Base-by-base conservation (phyloP, 1,140 invertebrate species). In the Heliconius congener region DNA sequence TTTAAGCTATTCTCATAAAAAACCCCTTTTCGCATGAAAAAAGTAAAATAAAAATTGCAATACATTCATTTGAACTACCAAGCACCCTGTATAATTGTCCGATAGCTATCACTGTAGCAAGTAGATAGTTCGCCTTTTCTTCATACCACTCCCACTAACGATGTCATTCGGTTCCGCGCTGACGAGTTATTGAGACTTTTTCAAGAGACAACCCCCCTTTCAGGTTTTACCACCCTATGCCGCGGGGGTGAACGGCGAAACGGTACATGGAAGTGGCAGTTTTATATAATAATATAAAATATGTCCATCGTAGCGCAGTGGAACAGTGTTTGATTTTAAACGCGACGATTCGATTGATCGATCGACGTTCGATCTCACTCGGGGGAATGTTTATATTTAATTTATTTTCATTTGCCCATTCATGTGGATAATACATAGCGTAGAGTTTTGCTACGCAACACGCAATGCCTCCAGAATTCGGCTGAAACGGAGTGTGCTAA, bases 181-280 rank as follows among this genome's bases (percentile, higher is more conserved):
- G 89, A 90, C 91, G 92, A 91, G 91, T 94, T 94, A 94, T 94
- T 94, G 92, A 94, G 92, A 94, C 91, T 93, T 94, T 94, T 94
- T 94, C 92, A 93, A 94, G 91, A 92, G 92, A 92, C 86, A 87
- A 85, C 85, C 86, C 81, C 87, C 85, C 79, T 71, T 77, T 71
- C 82, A 39, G 66, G 71, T 78, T 79, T 76, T 60, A 74, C 79
- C 77, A 81, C 80, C 76, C 83, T 81, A 74, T 71, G 71, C 71
- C 86, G 77, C 86, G 52, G 34, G 78, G 88, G 86, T 66, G 60
- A 27, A 66, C 23, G 3, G 60, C 23, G 23, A 66, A 30, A 66
- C 11, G 23, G 60, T 66, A n/a, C 1, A 66, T 66, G 60, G 60
- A 66, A 66, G 60, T 66, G 60, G 60, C 60, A 66, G 8, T 27